phyloP scores from a whole-genome alignment of 2,888 invertebrate genomes.

The Dugesia japonica region DNA sequence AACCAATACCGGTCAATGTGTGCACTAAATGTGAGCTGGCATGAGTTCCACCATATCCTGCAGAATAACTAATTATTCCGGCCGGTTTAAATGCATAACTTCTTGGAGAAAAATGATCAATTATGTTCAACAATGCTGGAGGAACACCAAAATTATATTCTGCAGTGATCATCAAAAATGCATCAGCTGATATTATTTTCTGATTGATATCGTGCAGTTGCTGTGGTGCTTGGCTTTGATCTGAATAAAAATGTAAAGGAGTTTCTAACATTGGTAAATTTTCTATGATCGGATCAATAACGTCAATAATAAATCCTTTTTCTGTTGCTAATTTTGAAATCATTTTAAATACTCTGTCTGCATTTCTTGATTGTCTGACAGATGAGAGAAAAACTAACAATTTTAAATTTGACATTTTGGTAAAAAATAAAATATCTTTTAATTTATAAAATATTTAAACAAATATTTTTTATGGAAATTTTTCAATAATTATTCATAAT shows the following conservation, averaged over 20 bases:
- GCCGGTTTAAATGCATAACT: slow-evolving; percentile 44
- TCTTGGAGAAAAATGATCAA: slow-evolving; percentile 49
- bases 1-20: not conserved
- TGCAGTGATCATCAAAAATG: slow-evolving; percentile 47
- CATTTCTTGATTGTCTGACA: not conserved
- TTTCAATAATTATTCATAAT: no score
- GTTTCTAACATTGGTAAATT: slow-evolving; percentile 39
- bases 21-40: not conserved
- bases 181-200: slow-evolving; percentile 44
- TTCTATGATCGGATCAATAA: slow-evolving; percentile 23
- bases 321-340: not conserved
- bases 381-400: not conserved
- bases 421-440: no score
- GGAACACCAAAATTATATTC: slow-evolving; percentile 48
- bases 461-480: no score
- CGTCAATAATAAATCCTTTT: not conserved
- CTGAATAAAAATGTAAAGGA: slow-evolving; percentile 41
- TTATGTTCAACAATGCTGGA: slow-evolving; percentile 48
- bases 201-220: slow-evolving; percentile 40
- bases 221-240: slow-evolving; percentile 39
- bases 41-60: slow-evolving; percentile 27
- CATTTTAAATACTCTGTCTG: not conserved
- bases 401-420: not conserved
- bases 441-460: no score
- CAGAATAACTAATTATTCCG: slow-evolving; percentile 42